Percentiles rank a stretch among this genome's conserved stretches.
Conservation (phyloP, 2,113 vertebrate genomes). For the Fregetta grallaria region DNA sequence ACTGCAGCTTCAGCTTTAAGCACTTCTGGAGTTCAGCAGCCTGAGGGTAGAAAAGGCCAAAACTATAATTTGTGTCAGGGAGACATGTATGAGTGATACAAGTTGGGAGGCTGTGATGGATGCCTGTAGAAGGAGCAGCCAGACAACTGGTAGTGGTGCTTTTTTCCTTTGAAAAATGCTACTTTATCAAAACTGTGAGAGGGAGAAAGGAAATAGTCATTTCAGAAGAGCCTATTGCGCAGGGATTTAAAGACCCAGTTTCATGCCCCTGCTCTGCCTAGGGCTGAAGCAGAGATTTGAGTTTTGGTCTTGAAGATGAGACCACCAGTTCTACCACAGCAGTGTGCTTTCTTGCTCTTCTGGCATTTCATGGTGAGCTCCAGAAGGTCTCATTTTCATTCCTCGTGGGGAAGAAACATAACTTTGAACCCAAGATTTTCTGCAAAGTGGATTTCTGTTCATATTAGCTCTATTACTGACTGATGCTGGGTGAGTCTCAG, state of each 20-base stretch:
- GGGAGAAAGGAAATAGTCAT: not conserved
- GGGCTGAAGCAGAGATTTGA: not conserved
- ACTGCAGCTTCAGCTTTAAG: not conserved
- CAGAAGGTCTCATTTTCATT: not conserved
- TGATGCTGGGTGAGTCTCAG: fast-evolving
- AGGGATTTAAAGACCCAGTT: not conserved
- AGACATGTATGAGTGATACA: not conserved
- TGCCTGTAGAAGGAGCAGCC: not conserved
- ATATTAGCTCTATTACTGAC: not conserved
- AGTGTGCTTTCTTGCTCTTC: not conserved
- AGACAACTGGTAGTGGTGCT: not conserved
- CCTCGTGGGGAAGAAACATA: not conserved
- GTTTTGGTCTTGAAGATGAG: not conserved
- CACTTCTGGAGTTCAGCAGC: not conserved
- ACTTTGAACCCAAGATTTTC: not conserved
- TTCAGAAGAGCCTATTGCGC: not conserved
- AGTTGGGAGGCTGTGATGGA: not conserved
- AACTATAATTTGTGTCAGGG: not conserved
- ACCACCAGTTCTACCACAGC: not conserved
- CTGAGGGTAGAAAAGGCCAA: not conserved
- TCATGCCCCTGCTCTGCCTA: not conserved
- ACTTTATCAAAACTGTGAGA: not conserved
- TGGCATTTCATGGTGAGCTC: not conserved
- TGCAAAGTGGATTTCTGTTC: not conserved
- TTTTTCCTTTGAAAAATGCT: not conserved